Percentiles rank a stretch among this genome's conserved stretches.
Conservation (phyloP, 2,888 invertebrate genomes). For the Drosophila paracracens region DNA sequence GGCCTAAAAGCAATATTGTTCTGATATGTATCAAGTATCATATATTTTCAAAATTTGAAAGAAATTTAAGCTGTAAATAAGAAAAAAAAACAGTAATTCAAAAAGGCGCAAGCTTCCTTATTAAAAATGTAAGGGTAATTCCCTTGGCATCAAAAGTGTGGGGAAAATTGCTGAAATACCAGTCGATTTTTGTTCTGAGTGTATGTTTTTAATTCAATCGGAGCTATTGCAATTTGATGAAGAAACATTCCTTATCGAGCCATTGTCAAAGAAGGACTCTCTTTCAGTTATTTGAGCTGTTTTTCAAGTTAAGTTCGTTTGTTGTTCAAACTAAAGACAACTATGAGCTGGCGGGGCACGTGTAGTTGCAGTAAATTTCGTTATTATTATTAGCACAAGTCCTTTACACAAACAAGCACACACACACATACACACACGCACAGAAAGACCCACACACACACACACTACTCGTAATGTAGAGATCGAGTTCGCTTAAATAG, state of each 20-base stretch:
- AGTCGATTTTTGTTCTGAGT: background rate
- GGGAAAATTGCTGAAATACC: background rate
- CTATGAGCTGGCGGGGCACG: conserved; percentile 14
- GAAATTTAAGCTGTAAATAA: fast-evolving
- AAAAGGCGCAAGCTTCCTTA: background rate
- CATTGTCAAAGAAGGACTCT: background rate
- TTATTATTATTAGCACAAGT: conserved; percentile 31
- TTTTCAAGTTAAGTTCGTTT: conserved; percentile 8
- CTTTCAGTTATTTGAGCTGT: conserved; percentile 6
- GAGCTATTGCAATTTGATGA: background rate
- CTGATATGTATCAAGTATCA: background rate
- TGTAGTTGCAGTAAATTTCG: conserved; percentile 34
- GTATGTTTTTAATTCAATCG: background rate
- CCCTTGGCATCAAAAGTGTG: background rate
- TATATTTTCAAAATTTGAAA: background rate
- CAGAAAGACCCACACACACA: background rate
- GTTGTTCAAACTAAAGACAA: conserved; percentile 18
- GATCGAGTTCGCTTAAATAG: conserved; percentile 45
- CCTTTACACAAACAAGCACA: conserved; percentile 11
- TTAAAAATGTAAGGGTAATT: background rate
- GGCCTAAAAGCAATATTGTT: background rate
- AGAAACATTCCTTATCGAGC: background rate
- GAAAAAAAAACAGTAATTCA: background rate
- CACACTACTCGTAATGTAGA: conserved; percentile 22
- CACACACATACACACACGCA: conserved; percentile 5